Conservation (phyloP, 2,797 vertebrate genomes). For the Miichthys miiuy region DNA sequence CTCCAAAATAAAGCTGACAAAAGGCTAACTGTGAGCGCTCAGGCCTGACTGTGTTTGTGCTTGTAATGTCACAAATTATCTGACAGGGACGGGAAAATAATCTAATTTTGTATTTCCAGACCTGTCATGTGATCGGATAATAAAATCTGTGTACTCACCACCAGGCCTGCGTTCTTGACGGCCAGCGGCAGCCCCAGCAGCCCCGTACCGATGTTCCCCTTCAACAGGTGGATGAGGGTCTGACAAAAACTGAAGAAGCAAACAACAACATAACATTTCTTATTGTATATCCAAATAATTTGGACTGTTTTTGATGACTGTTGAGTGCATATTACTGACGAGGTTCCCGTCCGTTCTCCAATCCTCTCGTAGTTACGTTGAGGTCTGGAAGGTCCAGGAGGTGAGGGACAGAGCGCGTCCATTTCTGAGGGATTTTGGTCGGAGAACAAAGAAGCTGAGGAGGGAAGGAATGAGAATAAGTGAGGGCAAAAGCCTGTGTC, state of each 20-base stretch:
- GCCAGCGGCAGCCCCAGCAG: constrained; percentile 95
- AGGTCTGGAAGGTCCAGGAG: constrained; percentile 73
- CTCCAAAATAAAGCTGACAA: not conserved
- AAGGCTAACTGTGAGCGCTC: too few species aligned
- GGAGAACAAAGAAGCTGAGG: constrained; percentile 71
- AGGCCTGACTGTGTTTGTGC: not conserved
- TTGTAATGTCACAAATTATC: not conserved
- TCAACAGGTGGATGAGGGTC: constrained; percentile 96
- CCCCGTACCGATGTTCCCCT: constrained; percentile 97
- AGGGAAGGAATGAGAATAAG: not conserved
- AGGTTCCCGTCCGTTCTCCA: constrained; percentile 80
- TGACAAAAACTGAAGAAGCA: constrained; percentile 88
- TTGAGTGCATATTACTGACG: constrained; percentile 71
- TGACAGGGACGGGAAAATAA: not conserved
- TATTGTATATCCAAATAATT: too few species aligned
- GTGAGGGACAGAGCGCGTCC: constrained; percentile 75
- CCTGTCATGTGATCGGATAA: not conserved
- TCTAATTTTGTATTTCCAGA: constrained; percentile 32
- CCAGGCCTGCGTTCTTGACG: constrained; percentile 94
- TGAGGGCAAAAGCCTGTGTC: not conserved
- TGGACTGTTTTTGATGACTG: not conserved
- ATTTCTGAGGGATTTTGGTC: constrained; percentile 80
- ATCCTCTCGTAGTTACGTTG: constrained; percentile 84
- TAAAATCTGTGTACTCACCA: constrained; percentile 82
- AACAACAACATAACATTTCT: not conserved